phyloP scores from a whole-genome alignment of 2,888 invertebrate species.

The Proisotoma minuta region DNA sequence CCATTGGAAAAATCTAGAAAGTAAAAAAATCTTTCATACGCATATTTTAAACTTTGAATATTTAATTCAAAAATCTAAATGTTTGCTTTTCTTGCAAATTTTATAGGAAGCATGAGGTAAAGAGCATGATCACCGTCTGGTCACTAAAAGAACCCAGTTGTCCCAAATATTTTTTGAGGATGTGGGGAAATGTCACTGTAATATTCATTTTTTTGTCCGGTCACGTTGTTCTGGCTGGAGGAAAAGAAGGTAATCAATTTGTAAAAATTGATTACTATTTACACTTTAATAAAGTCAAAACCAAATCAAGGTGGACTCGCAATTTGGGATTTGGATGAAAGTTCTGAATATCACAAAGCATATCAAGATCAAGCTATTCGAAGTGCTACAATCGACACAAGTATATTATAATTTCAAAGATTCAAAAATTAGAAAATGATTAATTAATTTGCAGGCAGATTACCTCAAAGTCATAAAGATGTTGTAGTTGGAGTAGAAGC shows the following conservation, averaged over 20 bases:
- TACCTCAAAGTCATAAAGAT: conserved; percentile 13
- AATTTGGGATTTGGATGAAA: conserved; percentile 42
- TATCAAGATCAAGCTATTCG: conserved; percentile 44
- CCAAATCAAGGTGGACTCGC: too few relatives aligned
- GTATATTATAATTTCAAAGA: conserved; percentile 15
- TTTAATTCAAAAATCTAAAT: conserved; percentile 3
- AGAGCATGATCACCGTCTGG: conserved; percentile 43
- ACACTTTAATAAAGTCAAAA: too few relatives aligned
- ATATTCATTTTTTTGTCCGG: conserved; percentile 30
- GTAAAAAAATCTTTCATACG: background rate
- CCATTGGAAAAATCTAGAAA: background rate
- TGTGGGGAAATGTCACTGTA: conserved; percentile 42
- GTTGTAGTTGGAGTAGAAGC: conserved; percentile 36
- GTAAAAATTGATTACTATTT: too few relatives aligned
- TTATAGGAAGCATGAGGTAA: background rate
- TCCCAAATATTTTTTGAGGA: conserved; percentile 40
- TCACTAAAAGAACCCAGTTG: conserved; percentile 43
- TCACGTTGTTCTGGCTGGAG: conserved; percentile 36
- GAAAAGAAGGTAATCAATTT: too few relatives aligned
- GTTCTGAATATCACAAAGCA: conserved; percentile 34
- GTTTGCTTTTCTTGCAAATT: conserved; percentile 16
- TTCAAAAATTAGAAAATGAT: background rate
- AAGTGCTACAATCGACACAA: conserved; percentile 42
- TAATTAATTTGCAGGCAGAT: background rate
- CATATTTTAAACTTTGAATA: background rate